Conservation (phyloP, 2,888 invertebrate species). For the Synanthedon andrenaeformis region DNA sequence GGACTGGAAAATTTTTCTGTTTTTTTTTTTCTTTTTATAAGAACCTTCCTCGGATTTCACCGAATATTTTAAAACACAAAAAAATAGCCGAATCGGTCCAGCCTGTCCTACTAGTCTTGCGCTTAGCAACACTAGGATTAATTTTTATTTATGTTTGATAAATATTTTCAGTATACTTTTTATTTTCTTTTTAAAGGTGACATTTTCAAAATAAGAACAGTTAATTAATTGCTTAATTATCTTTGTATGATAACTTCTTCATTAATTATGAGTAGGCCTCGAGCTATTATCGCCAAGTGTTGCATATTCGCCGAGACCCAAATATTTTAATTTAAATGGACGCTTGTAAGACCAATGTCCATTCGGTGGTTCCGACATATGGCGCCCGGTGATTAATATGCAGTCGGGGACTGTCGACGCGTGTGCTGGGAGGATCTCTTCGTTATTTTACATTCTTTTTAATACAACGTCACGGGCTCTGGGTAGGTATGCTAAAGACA, state of each 20-base stretch:
- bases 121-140: too few species aligned
- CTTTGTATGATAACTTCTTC: background rate
- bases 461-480: constrained; percentile 1
- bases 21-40: too few species aligned
- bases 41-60: too few species aligned
- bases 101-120: too few species aligned
- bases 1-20: too few species aligned
- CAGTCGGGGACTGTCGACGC: constrained; percentile 40
- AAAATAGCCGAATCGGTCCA: too few species aligned
- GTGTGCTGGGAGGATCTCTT: constrained; percentile 16
- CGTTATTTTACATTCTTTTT: constrained; percentile 28
- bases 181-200: too few species aligned
- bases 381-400: constrained; percentile 59
- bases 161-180: too few species aligned
- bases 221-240: background rate
- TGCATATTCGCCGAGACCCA: constrained; percentile 30
- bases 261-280: background rate
- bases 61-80: too few species aligned
- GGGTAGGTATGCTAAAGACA: too few species aligned
- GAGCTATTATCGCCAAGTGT: constrained; percentile 49
- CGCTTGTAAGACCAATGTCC: constrained; percentile 24
- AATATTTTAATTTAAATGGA: constrained; percentile 58
- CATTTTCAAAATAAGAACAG: too few species aligned
- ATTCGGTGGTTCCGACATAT: constrained; percentile 28
- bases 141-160: too few species aligned